Percentiles rank a stretch among this genome's conserved stretches.
These are phyloP conservation scores for Meteorus sp. DNA, from an alignment of 1,140 invertebrate species.

Conservation along the genomic window DNA sequence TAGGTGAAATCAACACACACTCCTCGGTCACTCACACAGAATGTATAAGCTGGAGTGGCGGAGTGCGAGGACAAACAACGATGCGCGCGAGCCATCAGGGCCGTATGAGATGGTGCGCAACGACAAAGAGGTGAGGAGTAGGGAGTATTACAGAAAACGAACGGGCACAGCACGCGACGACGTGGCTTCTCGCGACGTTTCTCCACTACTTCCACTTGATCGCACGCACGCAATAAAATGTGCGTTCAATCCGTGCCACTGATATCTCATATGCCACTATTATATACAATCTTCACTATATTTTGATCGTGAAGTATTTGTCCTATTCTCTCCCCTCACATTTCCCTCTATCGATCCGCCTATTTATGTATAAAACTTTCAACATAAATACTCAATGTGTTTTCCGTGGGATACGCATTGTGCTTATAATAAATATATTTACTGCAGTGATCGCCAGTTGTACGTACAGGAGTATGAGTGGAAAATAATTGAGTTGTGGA, in stretches of 20 bases:
- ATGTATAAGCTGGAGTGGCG: slow-evolving; percentile 8
- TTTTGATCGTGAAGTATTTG: too few species aligned
- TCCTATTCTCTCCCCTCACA: too few species aligned
- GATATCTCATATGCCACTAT: too few species aligned
- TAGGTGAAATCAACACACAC: too few species aligned
- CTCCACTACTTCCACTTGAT: not conserved
- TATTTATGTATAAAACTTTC: too few species aligned
- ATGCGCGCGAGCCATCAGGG: slow-evolving; percentile 26
- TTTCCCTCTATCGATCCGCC: too few species aligned
- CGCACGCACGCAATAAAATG: not conserved
- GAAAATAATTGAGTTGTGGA: too few species aligned
- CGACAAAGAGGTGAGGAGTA: not conserved
- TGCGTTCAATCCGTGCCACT: not conserved
- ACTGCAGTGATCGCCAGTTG: not conserved
- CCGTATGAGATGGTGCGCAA: slow-evolving; percentile 21
- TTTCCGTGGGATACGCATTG: too few species aligned
- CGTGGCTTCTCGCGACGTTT: slow-evolving; percentile 14
- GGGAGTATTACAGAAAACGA: slow-evolving; percentile 1
- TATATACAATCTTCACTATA: too few species aligned
- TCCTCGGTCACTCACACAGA: too few species aligned
- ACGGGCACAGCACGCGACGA: slow-evolving; percentile 3
- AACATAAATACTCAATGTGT: too few species aligned
- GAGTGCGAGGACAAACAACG: slow-evolving; percentile 11
- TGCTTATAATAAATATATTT: not conserved
- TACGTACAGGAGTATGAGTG: too few species aligned